Conservation (phyloP, 2,797 vertebrate genomes). For the Delichon dasypus region DNA sequence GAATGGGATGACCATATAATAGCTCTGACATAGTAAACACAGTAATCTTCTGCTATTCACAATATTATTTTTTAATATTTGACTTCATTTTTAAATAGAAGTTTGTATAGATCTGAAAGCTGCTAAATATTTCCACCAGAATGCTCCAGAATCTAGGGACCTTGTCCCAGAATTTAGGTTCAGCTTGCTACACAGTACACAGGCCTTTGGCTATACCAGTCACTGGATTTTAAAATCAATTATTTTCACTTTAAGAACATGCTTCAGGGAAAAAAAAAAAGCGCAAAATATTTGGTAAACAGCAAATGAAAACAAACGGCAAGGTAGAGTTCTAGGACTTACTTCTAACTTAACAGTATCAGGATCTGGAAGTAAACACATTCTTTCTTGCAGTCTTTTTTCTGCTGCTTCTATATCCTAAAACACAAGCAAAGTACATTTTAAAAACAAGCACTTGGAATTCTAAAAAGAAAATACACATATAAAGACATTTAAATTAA, state of each 20-base stretch:
- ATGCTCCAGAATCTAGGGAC: slow-evolving; percentile 36
- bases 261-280: not conserved
- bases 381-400: slow-evolving; percentile 72
- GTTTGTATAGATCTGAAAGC: not conserved
- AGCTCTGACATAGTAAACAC: not conserved
- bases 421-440: slow-evolving; percentile 46
- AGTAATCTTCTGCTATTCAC: not conserved
- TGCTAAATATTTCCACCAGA: slow-evolving; percentile 40
- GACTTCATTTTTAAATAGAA: not conserved
- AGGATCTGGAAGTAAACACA: slow-evolving; percentile 54
- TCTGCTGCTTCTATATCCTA: slow-evolving; percentile 83
- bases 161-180: slow-evolving; percentile 56
- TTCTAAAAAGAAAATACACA: not conserved
- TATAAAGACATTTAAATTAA: not conserved
- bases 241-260: slow-evolving; percentile 63
- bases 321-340: slow-evolving; percentile 49
- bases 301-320: slow-evolving; percentile 39
- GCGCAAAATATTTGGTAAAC: slow-evolving; percentile 41
- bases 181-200: slow-evolving; percentile 39
- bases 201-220: slow-evolving; percentile 65
- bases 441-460: slow-evolving; percentile 1
- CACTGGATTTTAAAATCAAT: slow-evolving; percentile 68
- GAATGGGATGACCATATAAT: not conserved
- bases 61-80: not conserved
- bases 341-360: slow-evolving; percentile 83